These are phyloP conservation scores for Diploptera punctata DNA, from an alignment of 2,888 invertebrate genomes.

Conservation along the genomic window DNA sequence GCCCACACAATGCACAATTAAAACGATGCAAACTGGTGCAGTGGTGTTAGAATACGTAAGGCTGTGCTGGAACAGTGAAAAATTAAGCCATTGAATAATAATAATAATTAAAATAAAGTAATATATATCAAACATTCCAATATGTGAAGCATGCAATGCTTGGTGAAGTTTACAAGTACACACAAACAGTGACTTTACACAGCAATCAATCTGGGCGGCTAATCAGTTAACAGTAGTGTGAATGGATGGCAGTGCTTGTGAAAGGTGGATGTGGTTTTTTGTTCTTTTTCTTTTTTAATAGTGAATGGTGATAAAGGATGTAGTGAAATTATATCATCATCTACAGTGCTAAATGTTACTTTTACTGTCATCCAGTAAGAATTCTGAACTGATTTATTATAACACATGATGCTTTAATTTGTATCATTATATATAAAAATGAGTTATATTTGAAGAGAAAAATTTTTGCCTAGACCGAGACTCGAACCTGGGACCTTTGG, in stretches of 20 bases:
- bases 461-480: too few species aligned
- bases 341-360: constrained; percentile 26
- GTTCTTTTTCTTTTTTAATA: background rate
- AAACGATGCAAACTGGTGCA: constrained; percentile 43
- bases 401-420: too few species aligned
- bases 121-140: constrained; percentile 42
- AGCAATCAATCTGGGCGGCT: constrained; percentile 25
- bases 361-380: constrained; percentile 17
- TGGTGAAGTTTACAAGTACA: constrained; percentile 38
- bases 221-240: constrained; percentile 2
- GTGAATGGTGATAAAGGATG: background rate
- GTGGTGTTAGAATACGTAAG: constrained; percentile 43
- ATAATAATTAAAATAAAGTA: constrained; percentile 38
- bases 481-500: too few species aligned
- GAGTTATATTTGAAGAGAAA: too few species aligned
- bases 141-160: constrained; percentile 43
- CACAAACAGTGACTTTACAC: constrained; percentile 33
- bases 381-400: constrained; percentile 13
- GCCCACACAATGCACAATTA: constrained; percentile 44
- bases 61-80: constrained; percentile 45
- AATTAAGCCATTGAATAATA: constrained; percentile 44
- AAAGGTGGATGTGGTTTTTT: background rate
- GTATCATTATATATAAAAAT: too few species aligned
- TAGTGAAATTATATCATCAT: background rate
- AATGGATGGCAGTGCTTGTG: constrained; percentile 22